These are phyloP conservation scores for Athalia rosae DNA, from an alignment of 2,888 invertebrate species.

Conservation along the genomic window DNA sequence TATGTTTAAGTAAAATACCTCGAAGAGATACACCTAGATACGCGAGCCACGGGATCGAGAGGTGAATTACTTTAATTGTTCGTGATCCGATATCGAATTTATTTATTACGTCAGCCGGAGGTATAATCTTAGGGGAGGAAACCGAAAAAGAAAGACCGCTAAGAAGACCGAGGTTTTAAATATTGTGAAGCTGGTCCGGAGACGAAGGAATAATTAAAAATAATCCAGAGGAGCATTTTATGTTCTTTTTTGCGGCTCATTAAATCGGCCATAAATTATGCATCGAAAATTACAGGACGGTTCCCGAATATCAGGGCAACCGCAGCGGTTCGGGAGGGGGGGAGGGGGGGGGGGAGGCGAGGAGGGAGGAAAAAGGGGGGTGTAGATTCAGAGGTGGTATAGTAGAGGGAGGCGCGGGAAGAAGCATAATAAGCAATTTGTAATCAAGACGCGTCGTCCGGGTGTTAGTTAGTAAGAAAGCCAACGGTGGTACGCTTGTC, in stretches of 20 bases:
- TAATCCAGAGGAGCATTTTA: slow-evolving; percentile 65
- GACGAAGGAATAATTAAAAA: slow-evolving; percentile 70
- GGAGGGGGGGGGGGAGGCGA: slow-evolving; percentile 16
- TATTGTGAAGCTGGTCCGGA: slow-evolving; percentile 15
- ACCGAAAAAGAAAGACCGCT: too few relatives aligned
- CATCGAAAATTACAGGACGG: slow-evolving; percentile 72
- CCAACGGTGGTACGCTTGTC: slow-evolving; percentile 53
- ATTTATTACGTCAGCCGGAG: too few relatives aligned
- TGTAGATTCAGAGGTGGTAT: slow-evolving; percentile 13
- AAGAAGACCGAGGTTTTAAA: slow-evolving; percentile 1
- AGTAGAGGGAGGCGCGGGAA: slow-evolving; percentile 48
- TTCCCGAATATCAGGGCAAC: slow-evolving; percentile 60
- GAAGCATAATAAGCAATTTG: slow-evolving; percentile 72
- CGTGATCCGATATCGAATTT: too few relatives aligned
- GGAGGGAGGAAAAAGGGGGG: slow-evolving; percentile 26
- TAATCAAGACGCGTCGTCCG: slow-evolving; percentile 71
- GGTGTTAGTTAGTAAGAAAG: slow-evolving; percentile 70
- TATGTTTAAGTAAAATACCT: too few relatives aligned
- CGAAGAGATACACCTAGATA: too few relatives aligned
- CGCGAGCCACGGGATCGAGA: too few relatives aligned
- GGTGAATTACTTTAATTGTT: too few relatives aligned
- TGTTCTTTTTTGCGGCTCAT: slow-evolving; percentile 72
- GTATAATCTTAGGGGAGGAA: too few relatives aligned
- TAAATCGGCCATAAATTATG: slow-evolving; percentile 73
- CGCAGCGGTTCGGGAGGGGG: slow-evolving; percentile 7